phyloP scores from a whole-genome alignment of 2,113 vertebrate species.

The Sebastes fasciatus region DNA sequence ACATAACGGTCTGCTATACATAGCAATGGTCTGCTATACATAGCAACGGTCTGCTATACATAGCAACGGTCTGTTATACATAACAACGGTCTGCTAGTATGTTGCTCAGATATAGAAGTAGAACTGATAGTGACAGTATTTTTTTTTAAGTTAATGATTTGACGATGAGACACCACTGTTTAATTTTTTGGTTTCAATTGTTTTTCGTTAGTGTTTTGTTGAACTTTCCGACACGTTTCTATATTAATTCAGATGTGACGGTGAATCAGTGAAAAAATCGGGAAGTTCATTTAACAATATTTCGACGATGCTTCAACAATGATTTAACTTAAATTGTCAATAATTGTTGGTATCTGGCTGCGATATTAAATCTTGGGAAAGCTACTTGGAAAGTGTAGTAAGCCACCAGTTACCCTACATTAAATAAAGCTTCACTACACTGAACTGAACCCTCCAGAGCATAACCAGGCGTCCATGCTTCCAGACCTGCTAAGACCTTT shows the following conservation, averaged over 20 bases:
- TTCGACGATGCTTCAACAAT: neutral
- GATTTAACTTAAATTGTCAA: neutral
- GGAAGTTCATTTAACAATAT: neutral
- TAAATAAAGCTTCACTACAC: too few relatives aligned
- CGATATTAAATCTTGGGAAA: neutral
- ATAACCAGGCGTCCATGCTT: neutral
- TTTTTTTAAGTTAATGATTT: neutral
- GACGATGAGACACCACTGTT: neutral
- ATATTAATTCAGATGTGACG: neutral
- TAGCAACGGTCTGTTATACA: too few relatives aligned
- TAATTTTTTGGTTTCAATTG: neutral
- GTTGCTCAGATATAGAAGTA: neutral
- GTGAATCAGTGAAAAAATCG: constrained; percentile 1
- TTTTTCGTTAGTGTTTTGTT: neutral
- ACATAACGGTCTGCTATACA: neutral
- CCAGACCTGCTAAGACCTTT: neutral
- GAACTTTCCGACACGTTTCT: constrained; percentile 2
- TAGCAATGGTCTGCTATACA: too few relatives aligned
- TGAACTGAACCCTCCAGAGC: too few relatives aligned
- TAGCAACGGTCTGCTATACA: too few relatives aligned
- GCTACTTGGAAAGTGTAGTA: too few relatives aligned
- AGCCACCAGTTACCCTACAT: too few relatives aligned
- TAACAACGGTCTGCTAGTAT: neutral
- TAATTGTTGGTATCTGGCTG: neutral
- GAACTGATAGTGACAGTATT: neutral